These are phyloP conservation scores for Crepidodera aurea DNA, from an alignment of 2,888 invertebrate species.

Conservation along the genomic window DNA sequence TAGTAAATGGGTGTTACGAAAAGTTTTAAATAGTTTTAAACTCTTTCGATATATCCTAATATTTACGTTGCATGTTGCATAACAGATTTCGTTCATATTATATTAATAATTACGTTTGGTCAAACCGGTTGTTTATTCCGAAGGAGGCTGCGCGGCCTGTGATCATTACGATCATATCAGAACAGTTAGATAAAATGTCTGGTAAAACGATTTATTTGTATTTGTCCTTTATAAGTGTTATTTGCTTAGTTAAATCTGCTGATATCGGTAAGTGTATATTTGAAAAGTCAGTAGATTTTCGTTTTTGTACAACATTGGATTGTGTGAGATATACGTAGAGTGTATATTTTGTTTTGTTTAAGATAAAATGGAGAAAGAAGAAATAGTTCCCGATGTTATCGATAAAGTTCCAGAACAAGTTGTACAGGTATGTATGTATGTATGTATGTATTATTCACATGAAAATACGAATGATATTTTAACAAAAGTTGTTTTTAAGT, in stretches of 20 bases:
- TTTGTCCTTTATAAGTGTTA: constrained; percentile 1
- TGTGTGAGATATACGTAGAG: neutral
- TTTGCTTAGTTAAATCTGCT: neutral
- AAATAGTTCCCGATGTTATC: constrained; percentile 56
- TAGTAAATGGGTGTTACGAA: too few species aligned
- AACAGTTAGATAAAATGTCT: constrained; percentile 11
- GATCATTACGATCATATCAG: too few species aligned
- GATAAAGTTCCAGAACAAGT: constrained; percentile 48
- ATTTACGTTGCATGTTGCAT: too few species aligned
- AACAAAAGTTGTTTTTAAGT: too few species aligned
- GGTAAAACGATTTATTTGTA: constrained; percentile 7
- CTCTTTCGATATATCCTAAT: too few species aligned
- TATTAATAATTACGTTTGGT: too few species aligned
- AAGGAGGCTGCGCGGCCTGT: too few species aligned
- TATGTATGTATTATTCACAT: constrained; percentile 3
- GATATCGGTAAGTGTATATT: constrained; percentile 20
- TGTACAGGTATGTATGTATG: constrained; percentile 41
- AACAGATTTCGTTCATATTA: too few species aligned
- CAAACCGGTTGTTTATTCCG: too few species aligned
- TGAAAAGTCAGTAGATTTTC: neutral
- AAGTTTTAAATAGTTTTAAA: too few species aligned
- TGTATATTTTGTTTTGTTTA: neutral
- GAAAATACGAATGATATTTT: too few species aligned
- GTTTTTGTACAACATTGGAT: neutral
- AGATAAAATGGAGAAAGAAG: constrained; percentile 50